Evolutionary conservation across 2,113 vertebrate species (phyloP).

Genomic region (Sinocyclocheilus grahami): DNA sequence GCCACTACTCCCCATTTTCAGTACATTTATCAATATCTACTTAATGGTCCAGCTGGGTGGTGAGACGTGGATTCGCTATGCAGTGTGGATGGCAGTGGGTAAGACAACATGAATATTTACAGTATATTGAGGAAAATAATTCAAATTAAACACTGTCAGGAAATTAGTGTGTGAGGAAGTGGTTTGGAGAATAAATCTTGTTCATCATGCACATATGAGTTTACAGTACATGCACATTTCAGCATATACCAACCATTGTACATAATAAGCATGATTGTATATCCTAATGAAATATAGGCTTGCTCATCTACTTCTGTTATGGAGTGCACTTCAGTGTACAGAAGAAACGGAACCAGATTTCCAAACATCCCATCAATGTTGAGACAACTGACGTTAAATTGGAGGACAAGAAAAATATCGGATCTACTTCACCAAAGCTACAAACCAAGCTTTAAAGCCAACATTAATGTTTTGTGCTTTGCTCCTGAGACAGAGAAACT

Average conservation of each 20-base stretch:
- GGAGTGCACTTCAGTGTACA: slow-evolving; percentile 81
- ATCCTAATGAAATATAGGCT: slow-evolving; percentile 66
- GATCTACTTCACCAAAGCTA: background rate
- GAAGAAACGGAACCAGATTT: slow-evolving; percentile 58
- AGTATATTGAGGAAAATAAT: background rate
- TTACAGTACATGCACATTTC: background rate
- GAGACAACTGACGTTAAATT: slow-evolving; percentile 43
- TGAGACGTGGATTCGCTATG: slow-evolving; percentile 80
- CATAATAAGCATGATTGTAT: background rate
- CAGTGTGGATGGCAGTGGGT: slow-evolving; percentile 83
- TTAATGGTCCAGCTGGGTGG: slow-evolving; percentile 78
- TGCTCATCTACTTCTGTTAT: slow-evolving; percentile 84
- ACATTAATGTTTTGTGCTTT: background rate
- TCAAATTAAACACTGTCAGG: background rate
- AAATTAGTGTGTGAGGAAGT: background rate
- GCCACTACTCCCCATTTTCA: slow-evolving; percentile 80
- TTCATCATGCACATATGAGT: no score
- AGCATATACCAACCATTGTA: background rate
- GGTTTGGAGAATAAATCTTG: background rate
- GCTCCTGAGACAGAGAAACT: background rate
- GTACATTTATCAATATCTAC: slow-evolving; percentile 78
- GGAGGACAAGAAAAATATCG: slow-evolving; percentile 8
- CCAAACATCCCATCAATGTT: slow-evolving; percentile 36
- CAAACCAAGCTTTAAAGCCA: slow-evolving; percentile 54
- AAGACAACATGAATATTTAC: slow-evolving; percentile 47